A percentile compares a stretch with the other conserved stretches of the same genome.
Evolutionary conservation across 1,140 invertebrate genomes (phyloP).

Genomic region (Trichomalopsis sarcophagae): DNA sequence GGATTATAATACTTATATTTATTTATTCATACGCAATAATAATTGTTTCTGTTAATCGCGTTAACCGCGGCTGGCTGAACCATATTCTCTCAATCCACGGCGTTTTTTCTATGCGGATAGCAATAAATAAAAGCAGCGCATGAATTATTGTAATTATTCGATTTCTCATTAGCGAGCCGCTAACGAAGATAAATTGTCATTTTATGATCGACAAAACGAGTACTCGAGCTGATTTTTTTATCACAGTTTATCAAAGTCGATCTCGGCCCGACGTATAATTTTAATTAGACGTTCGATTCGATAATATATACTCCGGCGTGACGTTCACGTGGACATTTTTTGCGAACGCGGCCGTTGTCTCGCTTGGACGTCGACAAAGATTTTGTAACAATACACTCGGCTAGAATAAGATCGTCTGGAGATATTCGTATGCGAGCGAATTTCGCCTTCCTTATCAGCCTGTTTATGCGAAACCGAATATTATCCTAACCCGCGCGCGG

Average conservation of each 20-base stretch:
- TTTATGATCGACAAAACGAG: background rate
- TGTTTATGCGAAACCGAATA: no score
- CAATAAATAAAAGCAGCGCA: background rate
- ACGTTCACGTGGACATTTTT: background rate
- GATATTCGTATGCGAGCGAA: no score
- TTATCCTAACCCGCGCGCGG: no score
- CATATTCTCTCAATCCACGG: no score
- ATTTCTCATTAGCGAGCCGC: background rate
- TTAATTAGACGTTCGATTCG: constrained; percentile 18
- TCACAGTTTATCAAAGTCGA: background rate
- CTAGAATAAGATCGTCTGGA: no score
- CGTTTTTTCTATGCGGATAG: constrained; percentile 8
- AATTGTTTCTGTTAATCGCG: background rate
- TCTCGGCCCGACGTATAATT: constrained; percentile 18
- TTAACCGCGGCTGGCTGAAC: no score
- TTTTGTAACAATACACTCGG: no score
- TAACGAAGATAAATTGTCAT: constrained; percentile 4
- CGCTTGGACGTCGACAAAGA: background rate
- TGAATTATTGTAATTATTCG: constrained; percentile 21
- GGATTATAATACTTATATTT: background rate
- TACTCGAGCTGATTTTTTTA: constrained; percentile 13
- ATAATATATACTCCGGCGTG: constrained; percentile 2
- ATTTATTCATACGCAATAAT: no score
- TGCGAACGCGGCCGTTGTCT: background rate
- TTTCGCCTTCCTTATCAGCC: no score